phyloP scores from a whole-genome alignment of 2,797 vertebrate species.

The Alectoris magna region DNA sequence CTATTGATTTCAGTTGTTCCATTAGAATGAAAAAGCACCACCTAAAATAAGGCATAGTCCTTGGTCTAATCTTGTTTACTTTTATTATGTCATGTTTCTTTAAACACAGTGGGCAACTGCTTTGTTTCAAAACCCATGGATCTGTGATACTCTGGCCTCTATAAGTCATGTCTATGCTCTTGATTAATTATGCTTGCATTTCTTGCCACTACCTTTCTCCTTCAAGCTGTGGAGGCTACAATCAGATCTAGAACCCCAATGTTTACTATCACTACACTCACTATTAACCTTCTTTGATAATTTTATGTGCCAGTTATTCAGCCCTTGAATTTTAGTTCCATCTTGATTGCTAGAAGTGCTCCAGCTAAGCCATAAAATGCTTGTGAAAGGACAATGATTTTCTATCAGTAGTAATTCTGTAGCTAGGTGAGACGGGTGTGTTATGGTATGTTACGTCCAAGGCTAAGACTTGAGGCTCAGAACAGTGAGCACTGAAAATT shows the following conservation, averaged over 20 bases:
- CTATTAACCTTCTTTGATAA: background rate
- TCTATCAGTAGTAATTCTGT: background rate
- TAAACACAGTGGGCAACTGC: background rate
- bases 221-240: background rate
- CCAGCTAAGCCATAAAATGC: background rate
- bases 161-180: background rate
- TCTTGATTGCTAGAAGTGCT: background rate
- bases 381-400: background rate
- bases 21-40: background rate
- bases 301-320: background rate
- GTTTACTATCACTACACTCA: background rate
- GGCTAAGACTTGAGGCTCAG: background rate
- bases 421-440: background rate
- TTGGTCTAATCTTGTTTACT: conserved; percentile 13
- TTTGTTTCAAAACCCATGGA: background rate
- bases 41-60: background rate
- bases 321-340: background rate
- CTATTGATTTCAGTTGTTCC: background rate
- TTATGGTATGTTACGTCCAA: background rate
- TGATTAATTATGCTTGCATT: background rate
- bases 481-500: background rate
- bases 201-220: background rate
- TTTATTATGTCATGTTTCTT: background rate
- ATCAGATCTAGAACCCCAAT: background rate
- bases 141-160: background rate